A percentile compares a stretch with the other conserved stretches of the same genome.
Conservation (phyloP, 2,113 vertebrate genomes). For the Ardeotis arabs region DNA sequence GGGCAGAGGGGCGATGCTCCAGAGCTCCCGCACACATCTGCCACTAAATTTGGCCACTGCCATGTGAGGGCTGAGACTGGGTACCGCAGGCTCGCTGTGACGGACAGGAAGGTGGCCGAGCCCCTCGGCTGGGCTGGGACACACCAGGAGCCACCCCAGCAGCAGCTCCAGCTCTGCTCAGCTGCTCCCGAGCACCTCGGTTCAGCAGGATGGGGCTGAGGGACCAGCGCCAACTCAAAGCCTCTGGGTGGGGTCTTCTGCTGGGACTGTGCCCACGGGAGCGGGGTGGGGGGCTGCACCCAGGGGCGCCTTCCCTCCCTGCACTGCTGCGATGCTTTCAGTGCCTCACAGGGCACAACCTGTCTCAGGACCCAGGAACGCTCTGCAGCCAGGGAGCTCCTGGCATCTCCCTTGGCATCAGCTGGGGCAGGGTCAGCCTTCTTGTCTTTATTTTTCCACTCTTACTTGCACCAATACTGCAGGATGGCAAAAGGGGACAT, state of each 20-base stretch:
- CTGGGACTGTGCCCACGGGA: fast-evolving
- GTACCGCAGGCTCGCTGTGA: neutral
- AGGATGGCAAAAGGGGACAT: neutral
- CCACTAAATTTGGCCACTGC: neutral
- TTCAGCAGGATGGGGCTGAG: fast-evolving
- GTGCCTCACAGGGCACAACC: neutral
- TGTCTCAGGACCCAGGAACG: neutral
- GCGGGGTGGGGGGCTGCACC: neutral
- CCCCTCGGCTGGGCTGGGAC: neutral
- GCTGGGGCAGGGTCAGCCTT: neutral
- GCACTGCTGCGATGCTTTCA: neutral
- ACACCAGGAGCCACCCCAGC: neutral
- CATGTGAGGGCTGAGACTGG: fast-evolving
- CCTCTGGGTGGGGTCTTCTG: neutral
- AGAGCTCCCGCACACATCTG: neutral
- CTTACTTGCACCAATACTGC: neutral
- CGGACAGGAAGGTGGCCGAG: fast-evolving
- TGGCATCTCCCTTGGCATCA: neutral
- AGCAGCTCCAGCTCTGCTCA: neutral
- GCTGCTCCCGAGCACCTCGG: fast-evolving
- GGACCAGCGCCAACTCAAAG: neutral
- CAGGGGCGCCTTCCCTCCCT: neutral
- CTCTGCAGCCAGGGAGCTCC: neutral
- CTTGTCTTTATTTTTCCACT: neutral
- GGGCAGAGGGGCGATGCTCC: neutral